Conservation (phyloP, 2,797 vertebrate species). For the Odontamblyopus rebecca region DNA sequence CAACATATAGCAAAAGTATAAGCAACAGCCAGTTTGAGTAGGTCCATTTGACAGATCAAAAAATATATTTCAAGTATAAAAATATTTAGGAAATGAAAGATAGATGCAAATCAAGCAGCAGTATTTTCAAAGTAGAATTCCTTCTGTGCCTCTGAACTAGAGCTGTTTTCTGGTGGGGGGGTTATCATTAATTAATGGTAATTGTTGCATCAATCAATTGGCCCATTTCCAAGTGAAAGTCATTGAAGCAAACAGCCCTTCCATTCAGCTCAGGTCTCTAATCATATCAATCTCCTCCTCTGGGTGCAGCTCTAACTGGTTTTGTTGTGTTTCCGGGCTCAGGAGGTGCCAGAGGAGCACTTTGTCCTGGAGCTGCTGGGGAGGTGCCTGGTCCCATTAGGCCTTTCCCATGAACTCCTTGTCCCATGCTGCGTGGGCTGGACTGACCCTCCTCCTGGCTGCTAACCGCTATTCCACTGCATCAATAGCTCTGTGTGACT, state of each 20-base stretch:
- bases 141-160: background rate
- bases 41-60: background rate
- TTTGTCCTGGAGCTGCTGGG: conserved; percentile 32
- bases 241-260: background rate
- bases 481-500: conserved; percentile 84
- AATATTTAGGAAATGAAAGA: background rate
- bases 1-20: background rate
- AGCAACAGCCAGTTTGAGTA: too few relatives aligned
- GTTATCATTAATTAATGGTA: conserved; percentile 10
- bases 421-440: conserved; percentile 68
- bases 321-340: conserved; percentile 26
- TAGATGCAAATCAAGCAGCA: background rate
- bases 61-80: background rate
- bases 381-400: conserved; percentile 68
- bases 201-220: conserved; percentile 1
- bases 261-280: background rate
- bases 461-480: conserved; percentile 75
- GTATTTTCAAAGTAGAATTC: background rate
- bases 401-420: conserved; percentile 86
- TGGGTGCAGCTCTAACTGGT: background rate
- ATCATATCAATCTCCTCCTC: background rate
- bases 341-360: conserved; percentile 18
- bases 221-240: conserved; percentile 1
- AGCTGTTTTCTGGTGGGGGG: background rate
- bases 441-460: conserved; percentile 67